Evolutionary conservation across 2,888 invertebrate genomes (phyloP), one percentile per base, ranked within the genome.

Genomic region (Archips crataeganus): DNA sequence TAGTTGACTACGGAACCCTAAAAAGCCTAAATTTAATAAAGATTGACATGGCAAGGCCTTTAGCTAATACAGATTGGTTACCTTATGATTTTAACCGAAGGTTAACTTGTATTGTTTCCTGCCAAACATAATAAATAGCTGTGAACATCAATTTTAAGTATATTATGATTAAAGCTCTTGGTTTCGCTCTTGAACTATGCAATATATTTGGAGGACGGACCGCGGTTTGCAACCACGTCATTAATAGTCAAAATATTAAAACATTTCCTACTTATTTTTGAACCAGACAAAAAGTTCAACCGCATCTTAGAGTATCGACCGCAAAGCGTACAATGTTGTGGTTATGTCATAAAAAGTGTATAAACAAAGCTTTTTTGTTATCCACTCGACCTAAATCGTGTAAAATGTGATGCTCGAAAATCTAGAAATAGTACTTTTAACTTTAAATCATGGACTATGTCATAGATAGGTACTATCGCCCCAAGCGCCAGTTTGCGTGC

Each of bases 251-350:
- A 54, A 71, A 71, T 60, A 62, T 42, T 62, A 68, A 68, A 59
- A 64, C 67, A 59, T 64, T 73, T 73, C 73, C 73, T 73, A 59
- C 49, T 68, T 64, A 68, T 67, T 72, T 68, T 51, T 59, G 32
- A 13, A 59, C 42, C 60, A 63, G 57, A 69, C 63, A 69, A 73
- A 42, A 36, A 23, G 32, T 34, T 23, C 10, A 34, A 73, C 63
- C 67, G 57, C 72, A 47, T 36, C 39, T 39, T 57, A 59, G 3
- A 51, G n/a, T 61, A 73, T 69, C n/a, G 63, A 73, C 73, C 73
- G 15, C 73, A 73, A 47, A 49, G 2, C 8, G 3, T 23, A 23
- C 32, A 57, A 34, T 63, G 42, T 68, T 73, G 73, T 49, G 73
- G 73, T 69, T 69, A 54, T 42, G 0, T 11, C 51, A 60, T 13